Percentiles rank a stretch among this genome's conserved stretches.
phyloP scores from a whole-genome alignment of 2,888 invertebrate genomes.

The Cecidostiba fungosa region DNA sequence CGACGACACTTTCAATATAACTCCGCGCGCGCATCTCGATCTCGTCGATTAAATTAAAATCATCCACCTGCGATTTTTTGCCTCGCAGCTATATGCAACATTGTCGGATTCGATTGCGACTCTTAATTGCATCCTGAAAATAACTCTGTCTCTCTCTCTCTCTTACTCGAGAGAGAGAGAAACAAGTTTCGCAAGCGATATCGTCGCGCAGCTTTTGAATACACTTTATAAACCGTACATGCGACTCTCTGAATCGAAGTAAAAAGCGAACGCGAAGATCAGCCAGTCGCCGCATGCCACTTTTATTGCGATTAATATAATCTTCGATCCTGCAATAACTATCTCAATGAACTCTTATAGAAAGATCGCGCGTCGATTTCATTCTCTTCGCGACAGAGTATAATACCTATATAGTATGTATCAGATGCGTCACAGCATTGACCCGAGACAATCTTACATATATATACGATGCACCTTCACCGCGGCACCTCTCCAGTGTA shows the following conservation, averaged over 20 bases:
- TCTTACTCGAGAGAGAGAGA: not conserved
- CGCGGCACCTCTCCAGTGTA: not conserved
- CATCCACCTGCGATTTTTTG: not conserved
- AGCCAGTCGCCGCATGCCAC: not conserved
- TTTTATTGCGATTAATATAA: not conserved
- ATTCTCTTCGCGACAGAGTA: not conserved
- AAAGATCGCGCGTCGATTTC: not conserved
- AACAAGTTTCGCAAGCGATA: not conserved
- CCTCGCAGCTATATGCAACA: not conserved
- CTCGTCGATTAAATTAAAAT: not conserved
- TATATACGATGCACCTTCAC: not conserved
- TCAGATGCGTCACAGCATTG: not conserved
- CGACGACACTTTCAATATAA: not conserved
- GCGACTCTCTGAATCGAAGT: not conserved
- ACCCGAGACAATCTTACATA: not conserved
- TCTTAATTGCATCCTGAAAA: slow-evolving; percentile 16
- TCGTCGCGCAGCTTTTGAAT: not conserved
- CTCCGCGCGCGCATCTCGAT: not conserved
- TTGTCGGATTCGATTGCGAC: not conserved
- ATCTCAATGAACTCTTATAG: slow-evolving; percentile 14
- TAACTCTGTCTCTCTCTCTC: not conserved
- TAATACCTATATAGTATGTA: no score
- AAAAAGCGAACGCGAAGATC: not conserved
- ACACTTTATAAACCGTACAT: not conserved
- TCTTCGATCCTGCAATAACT: not conserved